Percentiles rank a stretch among this genome's conserved stretches.
phyloP scores from a whole-genome alignment of 2,113 vertebrate species.

The Lathamus discolor region DNA sequence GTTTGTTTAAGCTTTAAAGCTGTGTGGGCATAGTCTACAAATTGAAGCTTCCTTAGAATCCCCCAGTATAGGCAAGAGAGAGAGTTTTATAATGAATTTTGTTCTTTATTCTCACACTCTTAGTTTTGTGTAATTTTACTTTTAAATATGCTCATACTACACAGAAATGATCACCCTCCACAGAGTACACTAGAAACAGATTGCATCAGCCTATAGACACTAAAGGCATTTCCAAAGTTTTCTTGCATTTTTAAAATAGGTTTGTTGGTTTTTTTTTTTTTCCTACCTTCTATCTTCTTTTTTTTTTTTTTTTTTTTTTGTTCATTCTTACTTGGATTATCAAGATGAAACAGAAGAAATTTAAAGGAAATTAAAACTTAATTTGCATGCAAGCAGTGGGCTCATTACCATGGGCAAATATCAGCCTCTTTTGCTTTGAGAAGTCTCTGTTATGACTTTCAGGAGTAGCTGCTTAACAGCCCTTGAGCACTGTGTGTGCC shows the following conservation, averaged over 20 bases:
- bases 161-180: neutral
- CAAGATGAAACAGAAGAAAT: conserved; percentile 30
- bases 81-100: neutral
- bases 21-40: neutral
- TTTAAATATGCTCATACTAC: neutral
- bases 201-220: neutral
- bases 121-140: conserved; percentile 20
- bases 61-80: neutral
- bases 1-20: neutral
- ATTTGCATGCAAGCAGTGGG: neutral
- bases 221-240: neutral
- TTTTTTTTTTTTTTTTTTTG: neutral
- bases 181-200: neutral
- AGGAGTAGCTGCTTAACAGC: conserved; percentile 18
- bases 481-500: neutral
- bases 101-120: neutral
- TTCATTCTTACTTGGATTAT: conserved; percentile 21
- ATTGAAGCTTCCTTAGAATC: neutral
- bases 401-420: conserved; percentile 40
- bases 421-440: conserved; percentile 12
- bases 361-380: conserved; percentile 38
- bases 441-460: conserved; percentile 35
- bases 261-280: neutral
- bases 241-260: neutral
- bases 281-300: neutral